Base-by-base conservation (phyloP, 2,113 vertebrate genomes). In the Zosterops lateralis region DNA sequence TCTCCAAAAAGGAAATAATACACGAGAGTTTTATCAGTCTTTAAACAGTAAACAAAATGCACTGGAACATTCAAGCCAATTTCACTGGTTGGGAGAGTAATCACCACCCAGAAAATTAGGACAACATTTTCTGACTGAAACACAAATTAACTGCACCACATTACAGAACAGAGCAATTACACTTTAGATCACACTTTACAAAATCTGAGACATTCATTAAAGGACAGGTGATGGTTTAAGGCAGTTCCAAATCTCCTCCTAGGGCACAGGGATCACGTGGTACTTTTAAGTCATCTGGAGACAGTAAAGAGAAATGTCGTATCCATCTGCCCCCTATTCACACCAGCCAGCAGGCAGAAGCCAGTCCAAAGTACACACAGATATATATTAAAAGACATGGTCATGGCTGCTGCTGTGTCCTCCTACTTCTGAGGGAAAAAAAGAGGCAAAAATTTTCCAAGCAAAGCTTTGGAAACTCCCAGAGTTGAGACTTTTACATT, bases 401-500 rank as follows among this genome's bases (percentile, higher is more conserved):
- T 92, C 90, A 94, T 89, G 91, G 82, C 84, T 90, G 84, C 95
- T 93, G 91, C 93, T 93, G 89, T 65, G 77, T 95, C 89, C 87
- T 95, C 91, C 75, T 62, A 92, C 89, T 83, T 90, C 81, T 96
- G 92, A 96, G 77, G 79, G 44, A 26, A 91, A 92, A 94, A 90
- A 95, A 20, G 70, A 94, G 81, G 91, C 58, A 93, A 94, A 96
- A 77, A 67, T 80, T 93, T 93, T 89, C 81, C 89, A 91, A 87
- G 93, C 76, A 92, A 93, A 80, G 60, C 87, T 68, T 86, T 91
- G 93, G 93, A 95, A 94, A 91, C 93, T 92, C 92, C 92, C 90
- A 89, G 84, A 89, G 91, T 95, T 92, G 77, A 92, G 95, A 93
- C 78, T 95, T 96, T 95, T 83, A 95, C 93, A 82, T 24, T 62